Conservation (phyloP, 2,113 vertebrate species). For the Alces alces region DNA sequence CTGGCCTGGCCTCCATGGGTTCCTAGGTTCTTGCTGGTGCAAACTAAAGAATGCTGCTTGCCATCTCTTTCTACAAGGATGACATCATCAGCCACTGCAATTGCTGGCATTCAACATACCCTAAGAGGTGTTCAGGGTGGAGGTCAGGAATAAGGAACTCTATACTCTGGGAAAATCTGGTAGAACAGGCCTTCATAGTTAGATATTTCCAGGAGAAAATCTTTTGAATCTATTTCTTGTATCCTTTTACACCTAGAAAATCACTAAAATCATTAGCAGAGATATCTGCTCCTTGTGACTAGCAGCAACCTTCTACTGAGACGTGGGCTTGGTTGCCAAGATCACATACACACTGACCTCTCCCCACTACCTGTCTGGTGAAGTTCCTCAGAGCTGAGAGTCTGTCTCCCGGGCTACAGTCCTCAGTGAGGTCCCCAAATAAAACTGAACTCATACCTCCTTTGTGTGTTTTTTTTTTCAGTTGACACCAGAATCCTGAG, state of each 20-base stretch:
- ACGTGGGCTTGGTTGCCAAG: no score
- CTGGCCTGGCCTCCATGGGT: neutral
- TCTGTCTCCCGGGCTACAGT: neutral
- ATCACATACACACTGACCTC: neutral
- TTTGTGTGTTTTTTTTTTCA: neutral
- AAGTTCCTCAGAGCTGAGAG: neutral
- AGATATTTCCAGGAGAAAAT: neutral
- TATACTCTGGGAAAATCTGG: neutral
- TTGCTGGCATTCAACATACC: neutral
- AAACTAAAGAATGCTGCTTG: neutral
- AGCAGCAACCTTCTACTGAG: neutral
- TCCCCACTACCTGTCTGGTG: neutral
- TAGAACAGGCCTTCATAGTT: neutral
- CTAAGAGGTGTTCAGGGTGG: neutral
- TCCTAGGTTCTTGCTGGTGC: neutral
- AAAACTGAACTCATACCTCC: neutral
- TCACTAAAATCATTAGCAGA: neutral
- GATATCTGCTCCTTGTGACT: neutral
- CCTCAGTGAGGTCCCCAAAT: neutral
- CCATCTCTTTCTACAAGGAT: neutral
- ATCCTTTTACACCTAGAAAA: neutral
- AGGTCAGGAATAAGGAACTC: neutral
- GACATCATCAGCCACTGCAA: neutral
- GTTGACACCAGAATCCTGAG: neutral
- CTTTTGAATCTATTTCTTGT: neutral